Evolutionary conservation across 2,888 invertebrate species (phyloP), one percentile per base, ranked within the genome.

Genomic region (Drosophila paracracens): DNA sequence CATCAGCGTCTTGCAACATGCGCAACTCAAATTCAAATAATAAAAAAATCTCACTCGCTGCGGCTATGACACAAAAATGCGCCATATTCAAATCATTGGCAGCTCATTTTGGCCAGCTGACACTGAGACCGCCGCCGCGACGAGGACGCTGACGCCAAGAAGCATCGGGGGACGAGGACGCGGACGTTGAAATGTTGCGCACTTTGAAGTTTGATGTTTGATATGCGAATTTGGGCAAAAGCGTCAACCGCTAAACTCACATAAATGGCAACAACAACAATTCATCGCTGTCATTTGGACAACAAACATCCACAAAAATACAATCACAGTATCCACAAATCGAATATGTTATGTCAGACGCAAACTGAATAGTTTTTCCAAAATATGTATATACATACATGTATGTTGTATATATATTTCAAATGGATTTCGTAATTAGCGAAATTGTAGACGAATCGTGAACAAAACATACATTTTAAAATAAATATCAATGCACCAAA

Each of bases 191-290:
- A 86, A 88, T 81, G 89, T 80, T 85, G 87, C 76, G 70, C 76
- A 87, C 78, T 80, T 85, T 87, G 77, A 79, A 72, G 79, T 65
- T 79, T 83, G 88, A 88, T 89, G 88, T 74, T 69, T 81, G 86
- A 87, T 87, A 87, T 87, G 86, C 86, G 81, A 74, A 88, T 89
- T 87, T 87, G 89, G 86, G 79, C 82, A 87, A 74, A 86, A 81
- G 83, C 88, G 83, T 81, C 82, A 85, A 58, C 64, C 69, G 74
- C 68, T 53, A 35, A 54, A 74, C 66, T 71, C 72, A 70, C 80
- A 54, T 71, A 79, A 81, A 79, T 76, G 78, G 78, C 73, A 71
- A 72, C 77, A 74, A 69, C 77, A 71, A 62, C 81, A 81, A 70
- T 61, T 76, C 74, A 79, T 73, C 72, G 76, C 53, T 72, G 61